Evolutionary conservation across 1,140 invertebrate genomes (phyloP), one percentile per base, ranked within the genome.

Genomic region (Arctopsyche grandis): DNA sequence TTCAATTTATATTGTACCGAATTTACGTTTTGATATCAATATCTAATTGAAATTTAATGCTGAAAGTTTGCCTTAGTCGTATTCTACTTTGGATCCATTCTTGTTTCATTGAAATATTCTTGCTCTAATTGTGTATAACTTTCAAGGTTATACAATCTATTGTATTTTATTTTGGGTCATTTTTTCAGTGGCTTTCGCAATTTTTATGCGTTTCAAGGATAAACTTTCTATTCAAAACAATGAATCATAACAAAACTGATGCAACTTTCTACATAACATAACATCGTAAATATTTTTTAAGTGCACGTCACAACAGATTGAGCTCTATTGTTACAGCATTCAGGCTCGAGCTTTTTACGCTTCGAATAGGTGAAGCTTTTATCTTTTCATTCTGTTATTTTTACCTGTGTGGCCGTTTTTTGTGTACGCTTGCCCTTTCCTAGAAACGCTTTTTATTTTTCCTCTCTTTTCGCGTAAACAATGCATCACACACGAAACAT

Each of bases 351-450:
- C 63, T 66, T 66, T 60, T 66, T 29, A 66, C 24, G 10, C 24
- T 66, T 66, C 14, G 9, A 66, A 66, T 66, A 52, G 48, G 48
- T 10, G 10, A 52, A 52, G 48, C 16, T 52, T 52, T 52, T 14
- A 14, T 12, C 16, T 52, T 52, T 52, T 52, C 12, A 9, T 66
- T 66, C 7, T 38, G 29, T 38, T 38, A 38, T 38, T 38, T 38
- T 66, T 66, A 66, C 63, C 63, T 66, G 63, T 52, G 63, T 22
- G 58, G 9, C 63, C 63, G 21, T 24, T 66, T 66, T 66, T 26
- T 66, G 10, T 52, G 10, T 52, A 52, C 16, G 10, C 16, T 9
- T 12, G 63, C 24, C 63, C 63, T 66, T 66, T 66, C 63, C 24
- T 14, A 22, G 63, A 66, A 66, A 22, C 63, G 63, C 24, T 24